Evolutionary conservation across 2,797 vertebrate genomes (phyloP).

Genomic region (Myotis vivesi): DNA sequence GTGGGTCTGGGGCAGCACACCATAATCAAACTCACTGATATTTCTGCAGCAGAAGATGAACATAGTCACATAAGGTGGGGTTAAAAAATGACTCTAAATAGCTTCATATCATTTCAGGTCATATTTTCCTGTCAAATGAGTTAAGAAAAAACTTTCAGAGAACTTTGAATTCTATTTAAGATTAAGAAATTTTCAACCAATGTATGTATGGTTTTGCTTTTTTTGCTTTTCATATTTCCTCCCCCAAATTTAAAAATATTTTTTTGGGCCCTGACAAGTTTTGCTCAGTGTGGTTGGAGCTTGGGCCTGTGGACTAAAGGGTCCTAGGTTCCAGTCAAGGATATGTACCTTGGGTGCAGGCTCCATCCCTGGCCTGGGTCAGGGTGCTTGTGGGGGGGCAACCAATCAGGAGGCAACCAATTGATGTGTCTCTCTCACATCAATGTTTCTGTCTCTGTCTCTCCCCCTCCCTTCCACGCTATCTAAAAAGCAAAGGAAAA

Average conservation of each 20-base stretch:
- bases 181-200: neutral
- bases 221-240: neutral
- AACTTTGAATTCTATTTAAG: neutral
- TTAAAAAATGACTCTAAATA: conserved; percentile 38
- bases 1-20: neutral
- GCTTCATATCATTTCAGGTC: neutral
- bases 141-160: conserved; percentile 9
- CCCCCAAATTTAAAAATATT: neutral
- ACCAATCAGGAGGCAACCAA: too few species aligned
- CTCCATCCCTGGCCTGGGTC: too few species aligned
- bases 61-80: neutral
- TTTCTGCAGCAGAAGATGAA: conserved; percentile 3
- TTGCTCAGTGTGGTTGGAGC: too few species aligned
- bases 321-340: too few species aligned
- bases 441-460: too few species aligned
- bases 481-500: too few species aligned
- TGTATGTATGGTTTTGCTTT: neutral
- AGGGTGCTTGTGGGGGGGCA: too few species aligned
- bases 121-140: conserved; percentile 32
- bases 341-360: too few species aligned
- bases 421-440: too few species aligned
- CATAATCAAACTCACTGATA: neutral
- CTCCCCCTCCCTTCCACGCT: too few species aligned
- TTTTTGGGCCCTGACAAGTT: too few species aligned
- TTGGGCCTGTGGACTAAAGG: too few species aligned